phyloP scores from a whole-genome alignment of 2,797 vertebrate genomes.

The Chromis chromis region DNA sequence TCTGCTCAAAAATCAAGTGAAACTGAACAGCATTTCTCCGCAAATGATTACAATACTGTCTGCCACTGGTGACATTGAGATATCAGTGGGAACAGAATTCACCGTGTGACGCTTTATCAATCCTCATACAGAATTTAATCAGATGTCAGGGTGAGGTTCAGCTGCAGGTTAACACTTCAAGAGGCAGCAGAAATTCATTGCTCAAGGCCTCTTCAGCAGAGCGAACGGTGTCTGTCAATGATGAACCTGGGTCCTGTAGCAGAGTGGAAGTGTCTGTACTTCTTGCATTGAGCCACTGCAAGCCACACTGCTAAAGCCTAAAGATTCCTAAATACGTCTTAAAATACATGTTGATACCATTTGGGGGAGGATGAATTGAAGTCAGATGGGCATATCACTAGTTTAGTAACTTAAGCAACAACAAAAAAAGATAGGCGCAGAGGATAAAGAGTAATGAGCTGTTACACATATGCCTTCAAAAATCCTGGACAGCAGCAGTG shows the following conservation, averaged over 20 bases:
- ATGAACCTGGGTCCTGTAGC: neutral
- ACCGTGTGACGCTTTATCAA: neutral
- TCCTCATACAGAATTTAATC: neutral
- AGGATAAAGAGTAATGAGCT: neutral
- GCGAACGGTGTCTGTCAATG: slow-evolving; percentile 4
- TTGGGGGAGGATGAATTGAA: neutral
- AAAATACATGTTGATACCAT: neutral
- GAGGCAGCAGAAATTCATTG: neutral
- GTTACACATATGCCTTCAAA: neutral
- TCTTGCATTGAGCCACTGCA: neutral
- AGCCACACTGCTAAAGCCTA: neutral
- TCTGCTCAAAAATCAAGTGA: neutral
- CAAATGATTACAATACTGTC: neutral
- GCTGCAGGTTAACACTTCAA: neutral
- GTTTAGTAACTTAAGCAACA: neutral
- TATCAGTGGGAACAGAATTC: neutral
- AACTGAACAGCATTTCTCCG: neutral
- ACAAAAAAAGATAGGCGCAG: neutral
- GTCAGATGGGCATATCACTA: neutral
- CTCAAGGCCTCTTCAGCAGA: neutral
- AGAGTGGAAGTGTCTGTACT: neutral
- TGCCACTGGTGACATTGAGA: neutral
- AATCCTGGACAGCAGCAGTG: neutral
- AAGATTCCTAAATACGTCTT: neutral
- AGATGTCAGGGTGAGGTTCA: neutral